Conservation (phyloP, 2,797 vertebrate species). For the Rhadinocentrus ornatus region DNA sequence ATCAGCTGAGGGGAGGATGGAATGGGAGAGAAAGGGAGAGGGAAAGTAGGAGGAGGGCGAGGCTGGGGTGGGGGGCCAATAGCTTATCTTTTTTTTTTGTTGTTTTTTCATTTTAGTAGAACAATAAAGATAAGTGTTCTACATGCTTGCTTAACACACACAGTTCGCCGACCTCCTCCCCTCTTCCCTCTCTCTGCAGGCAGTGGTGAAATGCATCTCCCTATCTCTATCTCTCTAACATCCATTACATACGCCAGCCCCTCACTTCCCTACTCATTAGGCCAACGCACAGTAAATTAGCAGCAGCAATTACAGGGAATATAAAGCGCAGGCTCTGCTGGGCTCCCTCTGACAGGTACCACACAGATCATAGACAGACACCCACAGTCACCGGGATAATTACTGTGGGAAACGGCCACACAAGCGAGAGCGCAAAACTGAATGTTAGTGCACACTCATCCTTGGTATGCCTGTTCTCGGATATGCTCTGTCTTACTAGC, state of each 20-base stretch:
- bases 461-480: conserved; percentile 35
- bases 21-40: conserved; percentile 17
- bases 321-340: conserved; percentile 74
- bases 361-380: conserved; percentile 81
- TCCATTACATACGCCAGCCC: conserved; percentile 85
- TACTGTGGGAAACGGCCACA: conserved; percentile 82
- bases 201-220: conserved; percentile 79
- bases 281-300: conserved; percentile 85
- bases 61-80: conserved; percentile 45
- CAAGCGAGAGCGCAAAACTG: conserved; percentile 48
- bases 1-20: conserved; percentile 62
- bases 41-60: conserved; percentile 15
- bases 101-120: conserved; percentile 74
- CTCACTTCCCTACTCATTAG: conserved; percentile 85
- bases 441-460: conserved; percentile 53
- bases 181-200: conserved; percentile 60
- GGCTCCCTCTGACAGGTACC: conserved; percentile 78
- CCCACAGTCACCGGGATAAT: conserved; percentile 75
- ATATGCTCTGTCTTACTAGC: conserved; percentile 56
- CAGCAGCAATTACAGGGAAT: conserved; percentile 82
- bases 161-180: conserved; percentile 74
- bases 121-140: conserved; percentile 84
- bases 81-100: conserved; percentile 62
- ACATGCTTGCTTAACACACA: conserved; percentile 81
- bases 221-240: conserved; percentile 82